These are phyloP conservation scores for Paelopatides confundens DNA, from an alignment of 53 echinoderm and acorn worm genomes.

Conservation along the genomic window DNA sequence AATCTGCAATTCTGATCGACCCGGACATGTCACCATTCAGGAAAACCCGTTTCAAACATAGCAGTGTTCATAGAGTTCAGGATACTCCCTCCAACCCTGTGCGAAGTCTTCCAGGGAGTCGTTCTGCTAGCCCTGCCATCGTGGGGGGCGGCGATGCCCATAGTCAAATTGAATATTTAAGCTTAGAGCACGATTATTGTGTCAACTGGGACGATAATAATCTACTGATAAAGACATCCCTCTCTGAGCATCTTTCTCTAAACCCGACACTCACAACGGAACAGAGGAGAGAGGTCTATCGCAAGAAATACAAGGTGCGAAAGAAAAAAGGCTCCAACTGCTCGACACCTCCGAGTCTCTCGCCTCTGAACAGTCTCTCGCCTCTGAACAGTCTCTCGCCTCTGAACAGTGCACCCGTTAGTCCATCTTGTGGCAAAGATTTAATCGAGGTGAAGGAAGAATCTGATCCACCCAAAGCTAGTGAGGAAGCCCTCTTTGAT, in stretches of 20 bases:
- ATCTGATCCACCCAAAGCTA: not conserved
- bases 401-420: slow-evolving; percentile 49
- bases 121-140: slow-evolving; percentile 55
- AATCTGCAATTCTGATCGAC: slow-evolving; percentile 86
- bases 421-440: slow-evolving; percentile 49
- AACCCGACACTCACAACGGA: slow-evolving; percentile 28
- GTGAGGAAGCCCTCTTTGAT: slow-evolving; percentile 75
- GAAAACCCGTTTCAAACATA: slow-evolving; percentile 65
- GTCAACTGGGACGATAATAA: slow-evolving; percentile 30
- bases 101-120: slow-evolving; percentile 71
- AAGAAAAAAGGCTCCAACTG: slow-evolving; percentile 54
- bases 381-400: slow-evolving; percentile 38
- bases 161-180: slow-evolving; percentile 73
- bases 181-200: slow-evolving; percentile 95
- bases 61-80: slow-evolving; percentile 40
- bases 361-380: slow-evolving; percentile 31
- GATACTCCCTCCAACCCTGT: slow-evolving; percentile 22
- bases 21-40: slow-evolving; percentile 67
- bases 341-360: slow-evolving; percentile 29
- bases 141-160: slow-evolving; percentile 5
- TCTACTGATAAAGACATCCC: not conserved
- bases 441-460: not conserved
- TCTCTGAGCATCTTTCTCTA: not conserved
- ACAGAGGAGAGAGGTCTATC: slow-evolving; percentile 73
- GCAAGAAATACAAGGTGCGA: slow-evolving; percentile 74